Base-by-base conservation (phyloP, 1,140 invertebrate species). In the Drosophila elegans region DNA sequence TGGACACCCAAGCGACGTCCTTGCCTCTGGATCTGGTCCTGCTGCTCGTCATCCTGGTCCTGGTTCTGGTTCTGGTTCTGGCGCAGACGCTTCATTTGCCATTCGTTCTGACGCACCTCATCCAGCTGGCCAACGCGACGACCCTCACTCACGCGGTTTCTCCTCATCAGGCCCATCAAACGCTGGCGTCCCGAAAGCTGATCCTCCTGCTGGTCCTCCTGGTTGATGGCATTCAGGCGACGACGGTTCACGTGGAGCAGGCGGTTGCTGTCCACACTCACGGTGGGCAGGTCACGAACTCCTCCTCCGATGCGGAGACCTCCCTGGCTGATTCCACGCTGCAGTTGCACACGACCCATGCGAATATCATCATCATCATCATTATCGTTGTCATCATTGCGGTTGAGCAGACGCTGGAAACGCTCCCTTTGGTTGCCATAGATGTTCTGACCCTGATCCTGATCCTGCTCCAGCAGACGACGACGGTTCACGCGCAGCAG, bases 181-280 rank as follows among this genome's bases (percentile, higher is more conserved):
- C 75, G 80, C 9, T 61, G 75, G 13, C 76, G 67, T 25, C 55
- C 45, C 0, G 29, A 32, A 3, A 54, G 54, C 11, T 57, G 52
- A 36, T 56, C 59, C n/a, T 16, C 29, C 6, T 60, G 13, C n/a
- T 61, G 11, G 0, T 42, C 16, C 7, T 32, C 52, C n/a, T 73
- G 66, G 11, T 53, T 39, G 25, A 52, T 73, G 13, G 32, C 27
- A 32, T 67, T 67, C 44, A 69, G 38, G 4, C 77, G 77, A 3
- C 83, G 71, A 9, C 78, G 76, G 12, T 42, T 16, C 7, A 84
- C 66, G 25, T 59, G 53, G 32, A 83, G 45, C 7, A 83, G 66
- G 3, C 80, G 80, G 21, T 71, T 68, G 38, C 64, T 84, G 44
- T 80, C n/a, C 16, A 44, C 55, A 36, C 45, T 63, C 1, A 67